Evolutionary conservation across 2,797 vertebrate species (phyloP).

Genomic region (Alfaro cultratus): DNA sequence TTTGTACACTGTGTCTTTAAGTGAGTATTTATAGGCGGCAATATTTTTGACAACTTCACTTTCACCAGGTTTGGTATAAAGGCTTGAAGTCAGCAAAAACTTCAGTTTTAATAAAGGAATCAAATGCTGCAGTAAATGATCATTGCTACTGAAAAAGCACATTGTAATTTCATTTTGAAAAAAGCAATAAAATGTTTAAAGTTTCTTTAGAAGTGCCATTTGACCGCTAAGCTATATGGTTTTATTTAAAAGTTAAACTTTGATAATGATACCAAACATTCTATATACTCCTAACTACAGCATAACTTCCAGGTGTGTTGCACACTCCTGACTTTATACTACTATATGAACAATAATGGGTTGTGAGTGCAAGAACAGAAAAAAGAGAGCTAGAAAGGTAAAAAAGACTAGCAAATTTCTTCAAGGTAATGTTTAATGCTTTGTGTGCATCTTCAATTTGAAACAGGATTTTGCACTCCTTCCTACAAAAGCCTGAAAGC

Average conservation of each 20-base stretch:
- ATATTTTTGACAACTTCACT: not conserved
- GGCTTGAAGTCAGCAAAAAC: not conserved
- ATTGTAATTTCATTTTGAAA: not conserved
- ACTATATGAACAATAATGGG: not conserved
- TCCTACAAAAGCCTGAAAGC: constrained; percentile 71
- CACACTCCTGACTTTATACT: not conserved
- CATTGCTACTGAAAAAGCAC: not conserved
- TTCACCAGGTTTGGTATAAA: not conserved
- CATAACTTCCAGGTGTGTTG: constrained; percentile 11
- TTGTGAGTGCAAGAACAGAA: constrained; percentile 17
- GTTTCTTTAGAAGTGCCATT: not conserved
- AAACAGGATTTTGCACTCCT: constrained; percentile 58
- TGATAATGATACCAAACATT: no score
- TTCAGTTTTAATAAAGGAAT: not conserved
- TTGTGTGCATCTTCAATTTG: not conserved
- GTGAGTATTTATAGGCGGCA: not conserved
- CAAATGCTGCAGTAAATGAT: not conserved
- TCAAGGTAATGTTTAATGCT: no score
- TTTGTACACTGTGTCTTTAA: not conserved
- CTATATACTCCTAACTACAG: not conserved
- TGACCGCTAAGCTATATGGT: not conserved
- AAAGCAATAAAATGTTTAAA: not conserved
- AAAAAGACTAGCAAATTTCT: no score
- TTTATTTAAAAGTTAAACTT: not conserved
- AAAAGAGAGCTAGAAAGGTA: no score